Conservation (phyloP, 2,888 invertebrate species). For the Campoplex capitator region DNA sequence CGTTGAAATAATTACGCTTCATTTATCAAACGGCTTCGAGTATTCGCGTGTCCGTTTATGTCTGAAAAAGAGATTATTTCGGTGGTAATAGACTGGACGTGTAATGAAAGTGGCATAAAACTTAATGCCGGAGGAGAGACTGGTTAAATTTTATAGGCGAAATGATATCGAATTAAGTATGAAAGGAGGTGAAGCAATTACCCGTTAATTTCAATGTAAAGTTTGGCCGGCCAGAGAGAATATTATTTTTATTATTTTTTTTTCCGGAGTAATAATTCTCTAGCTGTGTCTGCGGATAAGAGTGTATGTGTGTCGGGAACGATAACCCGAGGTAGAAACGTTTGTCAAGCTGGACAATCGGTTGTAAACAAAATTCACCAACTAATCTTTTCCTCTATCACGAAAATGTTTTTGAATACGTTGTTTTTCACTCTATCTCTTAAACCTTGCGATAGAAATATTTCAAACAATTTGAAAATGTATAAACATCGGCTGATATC, state of each 20-base stretch:
- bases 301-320: background rate
- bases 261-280: background rate
- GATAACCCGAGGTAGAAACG: conserved; percentile 11
- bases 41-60: too few relatives aligned
- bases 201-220: background rate
- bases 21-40: too few relatives aligned
- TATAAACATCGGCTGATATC: background rate
- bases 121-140: too few relatives aligned
- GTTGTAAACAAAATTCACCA: conserved; percentile 4
- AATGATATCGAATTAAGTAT: background rate
- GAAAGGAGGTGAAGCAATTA: background rate
- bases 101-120: too few relatives aligned
- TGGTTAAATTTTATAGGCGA: too few relatives aligned
- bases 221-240: background rate
- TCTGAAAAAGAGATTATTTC: too few relatives aligned
- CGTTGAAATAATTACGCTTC: too few relatives aligned
- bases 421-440: background rate
- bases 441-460: conserved; percentile 7
- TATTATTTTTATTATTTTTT: background rate
- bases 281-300: background rate
- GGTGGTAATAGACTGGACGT: too few relatives aligned
- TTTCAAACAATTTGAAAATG: conserved; percentile 18
- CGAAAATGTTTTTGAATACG: background rate
- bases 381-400: conserved; percentile 8
- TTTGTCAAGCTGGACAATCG: background rate